phyloP scores from a whole-genome alignment of 2,888 invertebrate genomes.

The Euplagia quadripunctaria region DNA sequence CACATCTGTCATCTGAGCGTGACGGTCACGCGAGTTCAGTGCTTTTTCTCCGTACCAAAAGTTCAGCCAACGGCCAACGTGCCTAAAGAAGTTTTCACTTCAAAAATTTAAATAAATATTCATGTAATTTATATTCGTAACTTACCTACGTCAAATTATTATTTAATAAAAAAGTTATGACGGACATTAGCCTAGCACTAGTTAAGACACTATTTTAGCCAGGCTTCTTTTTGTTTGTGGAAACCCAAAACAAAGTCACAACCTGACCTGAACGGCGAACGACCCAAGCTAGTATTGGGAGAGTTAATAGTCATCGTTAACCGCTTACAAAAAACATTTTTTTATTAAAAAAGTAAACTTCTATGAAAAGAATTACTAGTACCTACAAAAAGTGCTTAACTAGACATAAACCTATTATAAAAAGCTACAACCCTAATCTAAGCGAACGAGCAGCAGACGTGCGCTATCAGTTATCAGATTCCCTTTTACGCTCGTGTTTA shows the following conservation, averaged over 20 bases:
- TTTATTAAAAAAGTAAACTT: not conserved
- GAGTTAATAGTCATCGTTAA: not conserved
- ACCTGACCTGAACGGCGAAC: no score
- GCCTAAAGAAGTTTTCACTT: no score
- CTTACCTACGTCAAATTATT: not conserved
- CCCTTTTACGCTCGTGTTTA: constrained; percentile 44
- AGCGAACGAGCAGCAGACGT: constrained; percentile 34
- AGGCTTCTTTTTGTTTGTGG: no score
- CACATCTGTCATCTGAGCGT: no score
- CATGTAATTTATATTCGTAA: no score
- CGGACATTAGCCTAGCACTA: no score
- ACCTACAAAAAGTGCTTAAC: not conserved
- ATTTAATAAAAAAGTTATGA: no score
- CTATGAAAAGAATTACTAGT: not conserved
- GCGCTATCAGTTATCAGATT: constrained; percentile 48
- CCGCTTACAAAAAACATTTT: not conserved
- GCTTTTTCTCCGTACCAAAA: no score
- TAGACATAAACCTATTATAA: not conserved
- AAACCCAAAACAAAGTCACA: no score
- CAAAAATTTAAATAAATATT: no score
- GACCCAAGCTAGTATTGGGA: not conserved
- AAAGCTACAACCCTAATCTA: constrained; percentile 11
- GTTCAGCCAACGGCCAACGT: no score
- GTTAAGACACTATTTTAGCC: not conserved
- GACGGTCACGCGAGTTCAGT: no score